Percentiles rank a stretch among this genome's conserved stretches.
Evolutionary conservation across 2,113 vertebrate genomes (phyloP).

Genomic region (Sterrhoptilus dennistouni): DNA sequence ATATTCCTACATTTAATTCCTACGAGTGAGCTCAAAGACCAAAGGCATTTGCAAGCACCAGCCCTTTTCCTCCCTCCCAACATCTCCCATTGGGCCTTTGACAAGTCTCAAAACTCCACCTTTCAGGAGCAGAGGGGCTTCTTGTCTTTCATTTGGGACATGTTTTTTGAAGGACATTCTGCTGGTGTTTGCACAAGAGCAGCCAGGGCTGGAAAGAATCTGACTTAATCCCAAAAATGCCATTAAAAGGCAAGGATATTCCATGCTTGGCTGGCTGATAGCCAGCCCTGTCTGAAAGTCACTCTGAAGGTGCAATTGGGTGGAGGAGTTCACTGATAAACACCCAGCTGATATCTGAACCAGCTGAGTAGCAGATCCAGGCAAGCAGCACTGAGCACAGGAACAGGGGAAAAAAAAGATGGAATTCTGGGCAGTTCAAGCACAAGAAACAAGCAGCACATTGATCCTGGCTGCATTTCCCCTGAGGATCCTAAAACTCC

Average conservation of each 20-base stretch:
- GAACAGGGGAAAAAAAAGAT: rapidly evolving
- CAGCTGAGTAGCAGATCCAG: neutral
- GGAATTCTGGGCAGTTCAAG: neutral
- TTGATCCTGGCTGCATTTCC: neutral
- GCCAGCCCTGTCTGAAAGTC: neutral
- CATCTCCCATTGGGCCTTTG: neutral
- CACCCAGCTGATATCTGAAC: neutral
- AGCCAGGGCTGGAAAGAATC: neutral
- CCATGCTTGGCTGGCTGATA: neutral
- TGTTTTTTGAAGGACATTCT: neutral
- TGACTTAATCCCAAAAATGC: neutral
- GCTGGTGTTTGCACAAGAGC: neutral
- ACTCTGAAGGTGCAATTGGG: rapidly evolving
- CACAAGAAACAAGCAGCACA: neutral
- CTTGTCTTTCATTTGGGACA: neutral
- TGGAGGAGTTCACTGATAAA: neutral
- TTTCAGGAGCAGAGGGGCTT: neutral
- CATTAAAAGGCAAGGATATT: neutral
- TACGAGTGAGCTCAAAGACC: neutral
- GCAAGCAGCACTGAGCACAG: neutral
- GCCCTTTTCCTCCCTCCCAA: neutral
- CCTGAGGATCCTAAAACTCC: neutral
- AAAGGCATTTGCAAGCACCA: slow-evolving; percentile 36
- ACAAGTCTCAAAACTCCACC: neutral
- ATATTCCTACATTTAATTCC: slow-evolving; percentile 8